Evolutionary conservation across 2,888 invertebrate species (phyloP), one percentile per base, ranked within the genome.

Genomic region (Strigamia transsilvanica): DNA sequence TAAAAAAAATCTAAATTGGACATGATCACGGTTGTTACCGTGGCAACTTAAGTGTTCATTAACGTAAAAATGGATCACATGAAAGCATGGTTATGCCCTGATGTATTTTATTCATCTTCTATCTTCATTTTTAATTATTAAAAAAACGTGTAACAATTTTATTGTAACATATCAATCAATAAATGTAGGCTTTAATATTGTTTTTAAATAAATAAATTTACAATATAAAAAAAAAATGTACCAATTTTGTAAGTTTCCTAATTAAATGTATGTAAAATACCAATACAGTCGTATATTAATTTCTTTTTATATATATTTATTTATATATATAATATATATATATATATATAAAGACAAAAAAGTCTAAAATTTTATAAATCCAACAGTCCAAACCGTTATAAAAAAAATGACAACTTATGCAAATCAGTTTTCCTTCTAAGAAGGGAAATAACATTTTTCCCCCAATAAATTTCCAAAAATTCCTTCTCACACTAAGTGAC

Each of bases 401-500:
- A 66, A 73, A 73, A 73, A 73, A 73, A 73, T 32, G 73, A 73
- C 73, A 73, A 73, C 73, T 73, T 73, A 73, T 73, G 73, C 73
- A 73, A 32, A 73, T 27, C 73, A 73, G 32, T 73, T 73, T 32
- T 73, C 73, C 73, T 73, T 73, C 73, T 73, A 73, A 32, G 73
- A 73, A 73, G 73, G 56, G 73, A 73, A 73, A 73, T 73, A 73
- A 73, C 73, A 73, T 73, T 73, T 73, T 73, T 27, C 12, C 23
- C 61, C 73, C 73, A 73, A 73, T 73, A 73, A 73, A 73, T 73
- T 73, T 73, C 73, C 73, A 73, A 73, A 73, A 73, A 73, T 73
- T 27, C 73, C 61, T 73, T 73, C 73, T 73, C 73, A 73, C 73
- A 73, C 73, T 73, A 32, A 73, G 73, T 73, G 73, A 73, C 73